Evolutionary conservation across 2,797 vertebrate genomes (phyloP).

Genomic region (Chloroceryle inda): DNA sequence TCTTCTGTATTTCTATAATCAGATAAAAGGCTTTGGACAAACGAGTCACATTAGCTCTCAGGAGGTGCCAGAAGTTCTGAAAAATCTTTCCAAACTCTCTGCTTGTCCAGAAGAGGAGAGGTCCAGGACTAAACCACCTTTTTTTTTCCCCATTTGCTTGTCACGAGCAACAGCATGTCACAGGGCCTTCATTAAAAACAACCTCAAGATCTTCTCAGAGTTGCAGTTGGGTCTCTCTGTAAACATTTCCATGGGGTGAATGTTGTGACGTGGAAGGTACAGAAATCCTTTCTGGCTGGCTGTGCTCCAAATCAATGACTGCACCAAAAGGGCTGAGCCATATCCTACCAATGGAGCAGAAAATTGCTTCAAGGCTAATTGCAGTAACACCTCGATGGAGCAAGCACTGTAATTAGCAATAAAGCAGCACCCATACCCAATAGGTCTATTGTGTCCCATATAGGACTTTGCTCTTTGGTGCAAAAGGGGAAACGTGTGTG

Average conservation of each 20-base stretch:
- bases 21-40: not conserved
- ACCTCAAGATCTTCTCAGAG: not conserved
- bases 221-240: not conserved
- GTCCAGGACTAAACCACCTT: not conserved
- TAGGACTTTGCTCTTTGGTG: not conserved
- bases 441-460: slow-evolving; percentile 21
- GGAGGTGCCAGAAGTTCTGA: not conserved
- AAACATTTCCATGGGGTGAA: slow-evolving; percentile 22
- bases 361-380: slow-evolving; percentile 72
- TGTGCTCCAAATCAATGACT: slow-evolving; percentile 29
- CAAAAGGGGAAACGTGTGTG: slow-evolving; percentile 18
- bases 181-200: not conserved
- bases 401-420: slow-evolving; percentile 35
- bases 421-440: slow-evolving; percentile 57
- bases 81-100: not conserved
- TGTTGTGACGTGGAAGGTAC: not conserved
- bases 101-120: not conserved
- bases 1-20: not conserved
- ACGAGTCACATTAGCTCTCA: not conserved
- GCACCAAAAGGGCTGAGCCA: slow-evolving; percentile 50
- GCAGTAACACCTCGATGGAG: slow-evolving; percentile 49
- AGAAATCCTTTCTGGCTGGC: slow-evolving; percentile 16
- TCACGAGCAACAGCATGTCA: not conserved
- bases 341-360: slow-evolving; percentile 69
- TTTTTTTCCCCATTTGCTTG: not conserved